phyloP scores from a whole-genome alignment of 2,888 invertebrate species.

The Dasysyrphus albostriatus region DNA sequence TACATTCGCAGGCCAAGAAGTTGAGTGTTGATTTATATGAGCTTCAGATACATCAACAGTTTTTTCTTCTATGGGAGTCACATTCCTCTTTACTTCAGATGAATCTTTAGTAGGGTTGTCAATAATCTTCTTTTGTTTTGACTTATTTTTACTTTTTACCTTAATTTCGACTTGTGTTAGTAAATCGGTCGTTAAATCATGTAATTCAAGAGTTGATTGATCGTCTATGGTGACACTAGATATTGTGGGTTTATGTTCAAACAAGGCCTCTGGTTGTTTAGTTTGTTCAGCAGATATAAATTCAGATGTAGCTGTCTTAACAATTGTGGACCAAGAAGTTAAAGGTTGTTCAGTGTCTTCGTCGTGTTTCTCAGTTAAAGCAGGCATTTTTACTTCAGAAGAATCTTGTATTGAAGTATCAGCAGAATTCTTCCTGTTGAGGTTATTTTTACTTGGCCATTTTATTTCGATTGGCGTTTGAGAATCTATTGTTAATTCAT shows the following conservation, averaged over 20 bases:
- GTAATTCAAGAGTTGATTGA: neutral
- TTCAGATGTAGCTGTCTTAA: neutral
- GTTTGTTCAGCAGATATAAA: neutral
- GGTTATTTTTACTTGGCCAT: neutral
- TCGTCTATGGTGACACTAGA: neutral
- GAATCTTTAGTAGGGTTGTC: neutral
- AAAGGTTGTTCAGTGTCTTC: too few relatives aligned
- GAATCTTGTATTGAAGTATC: neutral
- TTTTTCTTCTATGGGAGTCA: neutral
- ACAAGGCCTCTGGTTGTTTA: neutral
- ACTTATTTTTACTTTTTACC: neutral
- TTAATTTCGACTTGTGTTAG: neutral
- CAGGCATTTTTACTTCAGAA: too few relatives aligned
- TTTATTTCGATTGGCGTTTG: neutral
- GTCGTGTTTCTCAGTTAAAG: too few relatives aligned
- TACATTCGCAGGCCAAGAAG: slow-evolving; percentile 4
- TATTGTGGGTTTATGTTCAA: neutral
- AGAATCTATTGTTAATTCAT: neutral
- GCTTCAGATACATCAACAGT: neutral
- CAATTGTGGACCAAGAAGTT: neutral
- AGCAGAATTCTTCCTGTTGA: neutral
- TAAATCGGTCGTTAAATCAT: neutral
- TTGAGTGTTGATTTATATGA: neutral
- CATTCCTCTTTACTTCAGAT: neutral
- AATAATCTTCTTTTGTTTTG: neutral